Evolutionary conservation across 2,797 vertebrate species (phyloP).

Genomic region (Australoheros facetus): DNA sequence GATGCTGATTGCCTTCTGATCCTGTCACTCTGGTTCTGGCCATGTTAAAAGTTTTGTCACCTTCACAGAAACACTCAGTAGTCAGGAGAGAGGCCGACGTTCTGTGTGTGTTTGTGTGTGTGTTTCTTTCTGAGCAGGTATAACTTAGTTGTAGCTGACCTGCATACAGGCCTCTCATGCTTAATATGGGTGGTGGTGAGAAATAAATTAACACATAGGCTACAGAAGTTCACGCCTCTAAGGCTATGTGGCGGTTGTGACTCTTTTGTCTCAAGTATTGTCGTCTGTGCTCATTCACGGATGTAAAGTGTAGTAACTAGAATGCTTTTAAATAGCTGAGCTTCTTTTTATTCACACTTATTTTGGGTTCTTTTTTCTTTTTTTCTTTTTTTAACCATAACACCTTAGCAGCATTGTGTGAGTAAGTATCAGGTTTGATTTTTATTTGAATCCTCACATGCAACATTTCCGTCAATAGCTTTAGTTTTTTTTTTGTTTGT

Average conservation of each 20-base stretch:
- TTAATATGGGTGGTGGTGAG: constrained; percentile 53
- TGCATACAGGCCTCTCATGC: constrained; percentile 34
- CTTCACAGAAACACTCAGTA: background rate
- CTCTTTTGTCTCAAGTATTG: constrained; percentile 50
- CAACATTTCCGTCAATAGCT: background rate
- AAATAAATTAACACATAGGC: constrained; percentile 64
- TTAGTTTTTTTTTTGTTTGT: background rate
- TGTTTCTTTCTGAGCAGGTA: constrained; percentile 26
- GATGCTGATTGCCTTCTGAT: background rate
- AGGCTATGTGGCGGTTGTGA: constrained; percentile 49
- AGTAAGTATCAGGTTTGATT: constrained; percentile 43
- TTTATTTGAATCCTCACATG: background rate
- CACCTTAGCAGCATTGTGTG: background rate
- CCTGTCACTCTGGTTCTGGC: background rate
- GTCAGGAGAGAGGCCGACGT: background rate
- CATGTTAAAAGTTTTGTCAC: constrained; percentile 5
- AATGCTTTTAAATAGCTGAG: constrained; percentile 51
- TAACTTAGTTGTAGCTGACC: constrained; percentile 27
- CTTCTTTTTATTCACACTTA: constrained; percentile 35
- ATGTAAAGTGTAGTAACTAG: constrained; percentile 60
- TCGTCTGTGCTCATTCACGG: constrained; percentile 47
- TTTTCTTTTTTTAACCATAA: constrained; percentile 2
- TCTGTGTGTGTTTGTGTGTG: background rate
- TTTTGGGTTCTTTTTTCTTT: constrained; percentile 17
- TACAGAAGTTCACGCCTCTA: constrained; percentile 66